These are phyloP conservation scores for Leptinotarsa undecemlineata DNA, from an alignment of 1,140 invertebrate genomes.

Conservation along the genomic window DNA sequence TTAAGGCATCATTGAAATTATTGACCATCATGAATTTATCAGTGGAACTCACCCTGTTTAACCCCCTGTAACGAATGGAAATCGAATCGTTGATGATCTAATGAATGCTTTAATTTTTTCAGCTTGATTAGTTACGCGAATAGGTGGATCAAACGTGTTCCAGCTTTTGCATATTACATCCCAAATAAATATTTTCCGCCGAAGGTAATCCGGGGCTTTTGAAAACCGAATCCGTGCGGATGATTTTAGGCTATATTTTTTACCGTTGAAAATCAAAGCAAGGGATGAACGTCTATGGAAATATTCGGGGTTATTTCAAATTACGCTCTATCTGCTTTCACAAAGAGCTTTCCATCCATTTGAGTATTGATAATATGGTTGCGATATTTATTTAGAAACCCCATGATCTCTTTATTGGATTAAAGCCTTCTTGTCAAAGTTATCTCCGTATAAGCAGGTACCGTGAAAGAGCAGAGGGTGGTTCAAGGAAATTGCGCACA, in stretches of 20 bases:
- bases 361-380: no score
- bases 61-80: neutral
- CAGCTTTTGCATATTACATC: neutral
- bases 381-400: neutral
- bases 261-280: neutral
- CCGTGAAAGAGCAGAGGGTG: no score
- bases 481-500: no score
- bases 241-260: neutral
- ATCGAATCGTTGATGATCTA: neutral
- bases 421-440: neutral
- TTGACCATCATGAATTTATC: no score
- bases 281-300: neutral
- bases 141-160: neutral
- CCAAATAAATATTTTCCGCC: neutral
- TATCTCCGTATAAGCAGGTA: neutral
- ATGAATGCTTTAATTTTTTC: neutral
- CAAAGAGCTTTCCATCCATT: neutral
- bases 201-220: neutral
- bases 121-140: neutral
- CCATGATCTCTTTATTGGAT: neutral
- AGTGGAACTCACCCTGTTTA: no score
- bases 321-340: neutral
- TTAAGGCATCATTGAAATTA: no score
- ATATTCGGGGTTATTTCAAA: neutral
- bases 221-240: neutral